Evolutionary conservation across 2,888 invertebrate genomes (phyloP).

Genomic region (Phyllotreta cruciferae): DNA sequence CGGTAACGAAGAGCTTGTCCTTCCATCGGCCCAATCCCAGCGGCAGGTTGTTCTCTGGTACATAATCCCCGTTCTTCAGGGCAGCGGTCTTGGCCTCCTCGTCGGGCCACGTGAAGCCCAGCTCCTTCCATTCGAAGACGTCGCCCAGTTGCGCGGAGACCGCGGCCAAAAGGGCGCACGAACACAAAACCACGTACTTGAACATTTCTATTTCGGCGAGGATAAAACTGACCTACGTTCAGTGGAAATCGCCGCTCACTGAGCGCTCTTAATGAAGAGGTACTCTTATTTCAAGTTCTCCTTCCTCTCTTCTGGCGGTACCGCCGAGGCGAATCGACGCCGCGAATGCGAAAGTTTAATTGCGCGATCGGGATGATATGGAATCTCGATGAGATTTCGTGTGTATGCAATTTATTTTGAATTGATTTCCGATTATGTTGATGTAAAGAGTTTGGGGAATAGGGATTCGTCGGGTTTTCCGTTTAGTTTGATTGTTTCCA

Average conservation of each 20-base stretch:
- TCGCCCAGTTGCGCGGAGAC: conserved; percentile 61
- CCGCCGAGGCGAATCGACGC: not conserved
- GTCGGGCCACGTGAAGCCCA: conserved; percentile 72
- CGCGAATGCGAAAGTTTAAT: too few species aligned
- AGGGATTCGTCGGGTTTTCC: too few species aligned
- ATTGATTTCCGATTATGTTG: too few species aligned
- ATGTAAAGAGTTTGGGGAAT: too few species aligned
- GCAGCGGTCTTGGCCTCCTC: conserved; percentile 67
- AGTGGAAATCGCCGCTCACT: conserved; percentile 13
- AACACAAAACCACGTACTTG: not conserved
- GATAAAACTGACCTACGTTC: conserved; percentile 17
- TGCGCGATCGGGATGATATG: too few species aligned
- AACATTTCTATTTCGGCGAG: conserved; percentile 25
- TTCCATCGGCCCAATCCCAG: conserved; percentile 76
- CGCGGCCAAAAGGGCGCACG: conserved; percentile 55
- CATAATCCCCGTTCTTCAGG: conserved; percentile 67
- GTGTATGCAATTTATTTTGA: too few species aligned
- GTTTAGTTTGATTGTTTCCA: too few species aligned
- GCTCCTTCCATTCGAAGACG: conserved; percentile 73
- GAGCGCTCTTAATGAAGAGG: conserved; percentile 7
- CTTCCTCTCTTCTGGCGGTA: conserved; percentile 29
- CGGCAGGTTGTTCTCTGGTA: conserved; percentile 72
- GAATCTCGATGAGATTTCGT: too few species aligned
- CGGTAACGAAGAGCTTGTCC: conserved; percentile 73
- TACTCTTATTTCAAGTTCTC: conserved; percentile 37